Conservation (phyloP, 2,113 vertebrate genomes). For the Hyperoodon ampullatus region DNA sequence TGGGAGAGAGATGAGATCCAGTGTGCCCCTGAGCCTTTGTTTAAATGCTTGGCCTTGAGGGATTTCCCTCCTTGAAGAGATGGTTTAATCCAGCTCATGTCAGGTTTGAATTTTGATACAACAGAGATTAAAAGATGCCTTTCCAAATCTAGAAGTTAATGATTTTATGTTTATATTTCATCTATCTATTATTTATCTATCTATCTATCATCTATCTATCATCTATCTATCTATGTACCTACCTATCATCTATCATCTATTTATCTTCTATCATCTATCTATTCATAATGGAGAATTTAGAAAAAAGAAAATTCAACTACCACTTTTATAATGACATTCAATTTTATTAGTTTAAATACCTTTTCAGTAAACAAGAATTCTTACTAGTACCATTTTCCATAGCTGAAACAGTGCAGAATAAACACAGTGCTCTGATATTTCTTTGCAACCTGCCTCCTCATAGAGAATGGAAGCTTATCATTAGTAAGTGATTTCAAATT, state of each 20-base stretch:
- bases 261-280: background rate
- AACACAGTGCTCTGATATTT: conserved; percentile 52
- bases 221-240: background rate
- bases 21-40: background rate
- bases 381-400: conserved; percentile 50
- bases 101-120: background rate
- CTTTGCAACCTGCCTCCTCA: conserved; percentile 59
- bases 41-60: background rate
- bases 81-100: background rate
- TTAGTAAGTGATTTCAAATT: conserved; percentile 72
- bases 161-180: background rate
- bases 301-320: conserved; percentile 63
- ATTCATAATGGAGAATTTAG: conserved; percentile 49
- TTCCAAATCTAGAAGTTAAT: background rate
- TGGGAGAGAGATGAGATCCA: background rate
- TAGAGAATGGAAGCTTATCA: conserved; percentile 19
- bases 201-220: background rate
- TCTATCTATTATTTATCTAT: background rate
- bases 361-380: conserved; percentile 64
- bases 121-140: background rate
- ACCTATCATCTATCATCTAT: background rate
- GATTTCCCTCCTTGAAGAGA: background rate
- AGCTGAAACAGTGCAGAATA: conserved; percentile 55
- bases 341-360: conserved; percentile 66
- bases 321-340: conserved; percentile 54